phyloP scores from a whole-genome alignment of 2,113 vertebrate species.

The Planiliza haematocheilus region DNA sequence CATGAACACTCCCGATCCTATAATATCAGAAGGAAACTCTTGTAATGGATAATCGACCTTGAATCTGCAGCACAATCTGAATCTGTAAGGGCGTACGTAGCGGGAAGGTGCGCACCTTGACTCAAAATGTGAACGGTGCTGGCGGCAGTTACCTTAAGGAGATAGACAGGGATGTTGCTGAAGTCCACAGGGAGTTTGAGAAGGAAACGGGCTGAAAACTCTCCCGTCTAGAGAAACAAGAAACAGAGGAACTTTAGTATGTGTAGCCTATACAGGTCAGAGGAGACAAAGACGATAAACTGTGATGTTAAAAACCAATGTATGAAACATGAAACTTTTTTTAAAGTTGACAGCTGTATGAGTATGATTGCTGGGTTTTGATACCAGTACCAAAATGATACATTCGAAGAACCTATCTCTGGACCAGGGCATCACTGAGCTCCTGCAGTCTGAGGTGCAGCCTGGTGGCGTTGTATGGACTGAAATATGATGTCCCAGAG shows the following conservation, averaged over 20 bases:
- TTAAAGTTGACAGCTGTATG: too few relatives aligned
- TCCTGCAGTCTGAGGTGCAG: too few relatives aligned
- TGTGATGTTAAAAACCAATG: too few relatives aligned
- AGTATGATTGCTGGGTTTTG: too few relatives aligned
- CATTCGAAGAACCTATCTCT: too few relatives aligned
- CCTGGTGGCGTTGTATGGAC: too few relatives aligned
- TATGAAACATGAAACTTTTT: too few relatives aligned
- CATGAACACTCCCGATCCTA: neutral
- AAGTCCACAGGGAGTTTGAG: conserved; percentile 98
- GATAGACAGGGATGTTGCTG: conserved; percentile 97
- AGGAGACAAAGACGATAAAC: neutral
- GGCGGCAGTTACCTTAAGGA: conserved; percentile 91
- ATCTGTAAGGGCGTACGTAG: neutral
- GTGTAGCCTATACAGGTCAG: neutral
- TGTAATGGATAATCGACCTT: neutral
- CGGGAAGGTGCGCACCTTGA: neutral
- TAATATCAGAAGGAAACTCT: neutral
- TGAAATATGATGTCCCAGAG: too few relatives aligned
- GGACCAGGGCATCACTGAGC: too few relatives aligned
- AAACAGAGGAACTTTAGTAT: conserved; percentile 27
- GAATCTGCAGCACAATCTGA: conserved; percentile 2
- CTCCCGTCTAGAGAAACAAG: conserved; percentile 88
- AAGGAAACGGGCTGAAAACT: conserved; percentile 98
- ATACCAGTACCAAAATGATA: too few relatives aligned
- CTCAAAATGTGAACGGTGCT: neutral